Evolutionary conservation across 2,888 invertebrate genomes (phyloP), one percentile per base, ranked within the genome.

Genomic region (Lingula anatina): DNA sequence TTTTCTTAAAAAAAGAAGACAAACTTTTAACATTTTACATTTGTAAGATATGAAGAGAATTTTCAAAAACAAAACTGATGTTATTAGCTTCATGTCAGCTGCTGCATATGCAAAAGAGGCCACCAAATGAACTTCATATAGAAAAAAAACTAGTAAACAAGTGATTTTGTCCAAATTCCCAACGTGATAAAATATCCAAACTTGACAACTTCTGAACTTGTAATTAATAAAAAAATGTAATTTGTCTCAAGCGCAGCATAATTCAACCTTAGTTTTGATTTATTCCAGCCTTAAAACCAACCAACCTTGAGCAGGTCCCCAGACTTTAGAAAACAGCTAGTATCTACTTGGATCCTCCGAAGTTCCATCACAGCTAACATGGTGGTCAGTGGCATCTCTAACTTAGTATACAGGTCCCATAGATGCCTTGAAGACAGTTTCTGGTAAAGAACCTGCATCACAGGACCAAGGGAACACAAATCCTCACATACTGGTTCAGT

Each of bases 291-390:
- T 7, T 20, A 26, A 39, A 20, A 46, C 12, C 12, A 27, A 23
- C 18, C 41, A 50, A 69, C 70, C 63, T 68, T 67, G 18, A 72
- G 57, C 18, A 66, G 43, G 38, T 61, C 56, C 4, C 66, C 67
- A 47, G 62, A 68, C 38, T 53, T 53, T 5, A 61, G 25, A 21
- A 72, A 54, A 35, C 53, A 56, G 3, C 61, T 51, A 2, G 56
- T 58, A 43, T 69, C 62, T 12, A 71, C 55, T 38, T 53, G 47
- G 27, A 72, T 46, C 21, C 58, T 43, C 31, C 59, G 56, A 26
- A 55, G 46, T 47, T 71, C 68, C 66, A 73, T 68, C n/a, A 49
- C 52, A 21, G 70, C 68, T 28, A 73, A 49, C 18, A 71, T 24
- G 4, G 68, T 64, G 2, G 56, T 54, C 21, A 73, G 58, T 25